Conservation (phyloP, 2,797 vertebrate species). For the Eulemur albifrons region DNA sequence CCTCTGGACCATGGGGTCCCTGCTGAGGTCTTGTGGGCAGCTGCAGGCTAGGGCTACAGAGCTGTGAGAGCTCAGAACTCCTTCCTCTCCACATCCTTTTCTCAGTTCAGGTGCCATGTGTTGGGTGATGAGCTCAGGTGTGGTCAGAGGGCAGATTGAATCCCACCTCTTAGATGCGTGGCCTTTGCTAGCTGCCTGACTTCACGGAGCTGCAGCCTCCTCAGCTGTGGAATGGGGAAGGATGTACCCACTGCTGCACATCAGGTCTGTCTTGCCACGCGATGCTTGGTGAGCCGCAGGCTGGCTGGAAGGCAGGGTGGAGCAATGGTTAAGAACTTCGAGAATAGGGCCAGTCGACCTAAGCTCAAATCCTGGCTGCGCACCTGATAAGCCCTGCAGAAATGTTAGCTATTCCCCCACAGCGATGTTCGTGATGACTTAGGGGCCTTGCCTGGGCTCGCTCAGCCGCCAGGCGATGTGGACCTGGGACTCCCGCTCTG, state of each 20-base stretch:
- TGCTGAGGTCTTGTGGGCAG: background rate
- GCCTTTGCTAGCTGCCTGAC: background rate
- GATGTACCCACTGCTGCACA: background rate
- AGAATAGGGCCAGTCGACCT: background rate
- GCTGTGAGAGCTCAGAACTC: background rate
- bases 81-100: fast-evolving
- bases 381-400: background rate
- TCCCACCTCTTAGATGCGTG: background rate
- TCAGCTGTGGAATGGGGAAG: background rate
- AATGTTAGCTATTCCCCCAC: background rate
- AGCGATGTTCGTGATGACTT: background rate
- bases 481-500: background rate
- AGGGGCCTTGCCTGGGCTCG: background rate
- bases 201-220: background rate
- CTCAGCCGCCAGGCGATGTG: background rate
- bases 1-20: background rate
- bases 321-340: background rate
- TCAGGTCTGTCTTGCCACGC: background rate
- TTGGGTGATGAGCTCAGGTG: background rate
- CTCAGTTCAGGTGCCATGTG: background rate
- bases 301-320: background rate
- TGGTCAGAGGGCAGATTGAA: background rate
- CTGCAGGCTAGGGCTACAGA: background rate
- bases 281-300: background rate
- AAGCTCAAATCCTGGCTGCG: background rate